Evolutionary conservation across 2,797 vertebrate species (phyloP).

Genomic region (Erpetoichthys calabaricus): DNA sequence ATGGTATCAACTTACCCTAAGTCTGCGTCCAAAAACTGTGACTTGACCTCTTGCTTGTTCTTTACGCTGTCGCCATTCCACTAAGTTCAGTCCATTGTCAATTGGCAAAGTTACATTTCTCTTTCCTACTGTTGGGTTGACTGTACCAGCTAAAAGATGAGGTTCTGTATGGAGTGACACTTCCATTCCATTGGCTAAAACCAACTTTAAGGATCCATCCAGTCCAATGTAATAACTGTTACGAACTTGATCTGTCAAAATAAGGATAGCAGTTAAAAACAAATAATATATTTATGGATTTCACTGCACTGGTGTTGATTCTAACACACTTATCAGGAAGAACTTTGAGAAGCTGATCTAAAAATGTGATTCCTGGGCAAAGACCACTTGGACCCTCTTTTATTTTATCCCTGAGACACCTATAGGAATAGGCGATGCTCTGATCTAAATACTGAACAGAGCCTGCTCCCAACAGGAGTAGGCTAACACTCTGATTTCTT

Average conservation of each 20-base stretch:
- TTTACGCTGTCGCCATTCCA: constrained; percentile 95
- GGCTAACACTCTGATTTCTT: too few species aligned
- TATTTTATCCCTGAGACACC: too few species aligned
- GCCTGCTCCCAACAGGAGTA: too few species aligned
- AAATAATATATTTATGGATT: too few species aligned
- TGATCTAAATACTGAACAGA: too few species aligned
- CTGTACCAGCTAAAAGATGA: constrained; percentile 84
- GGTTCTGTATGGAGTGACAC: constrained; percentile 91
- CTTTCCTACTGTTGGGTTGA: constrained; percentile 90
- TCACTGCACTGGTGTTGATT: too few species aligned
- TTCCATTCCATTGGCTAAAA: constrained; percentile 95
- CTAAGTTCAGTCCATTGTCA: constrained; percentile 89
- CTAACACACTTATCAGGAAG: too few species aligned
- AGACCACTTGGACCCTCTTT: too few species aligned
- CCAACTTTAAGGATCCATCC: constrained; percentile 79
- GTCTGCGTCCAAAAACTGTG: constrained; percentile 85
- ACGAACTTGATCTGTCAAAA: constrained; percentile 76
- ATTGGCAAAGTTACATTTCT: constrained; percentile 92
- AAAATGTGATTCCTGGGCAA: too few species aligned
- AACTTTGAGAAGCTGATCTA: too few species aligned
- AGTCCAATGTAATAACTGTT: constrained; percentile 95
- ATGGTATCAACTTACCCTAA: constrained; percentile 62
- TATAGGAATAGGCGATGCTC: too few species aligned
- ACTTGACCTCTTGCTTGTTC: constrained; percentile 88
- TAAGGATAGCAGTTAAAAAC: not conserved